phyloP scores from a whole-genome alignment of 2,797 vertebrate genomes.

The Salarias fasciatus region DNA sequence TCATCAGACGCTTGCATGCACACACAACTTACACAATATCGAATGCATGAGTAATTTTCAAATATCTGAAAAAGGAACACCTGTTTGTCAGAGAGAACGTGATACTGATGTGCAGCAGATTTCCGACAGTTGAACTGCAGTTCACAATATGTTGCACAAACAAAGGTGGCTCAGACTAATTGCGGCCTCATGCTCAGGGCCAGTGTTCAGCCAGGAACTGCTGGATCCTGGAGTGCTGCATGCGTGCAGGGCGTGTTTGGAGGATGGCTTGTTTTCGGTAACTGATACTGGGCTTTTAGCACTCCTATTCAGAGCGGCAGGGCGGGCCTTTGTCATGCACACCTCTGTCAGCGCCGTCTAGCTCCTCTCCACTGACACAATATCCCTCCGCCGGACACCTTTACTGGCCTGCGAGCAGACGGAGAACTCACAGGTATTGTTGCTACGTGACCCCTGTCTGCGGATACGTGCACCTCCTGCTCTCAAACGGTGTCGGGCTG shows the following conservation, averaged over 20 bases:
- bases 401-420: conserved; percentile 43
- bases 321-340: conserved; percentile 47
- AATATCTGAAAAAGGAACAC: no score
- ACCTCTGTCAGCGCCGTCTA: conserved; percentile 38
- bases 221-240: conserved; percentile 3
- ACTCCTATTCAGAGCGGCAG: conserved; percentile 52
- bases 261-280: conserved; percentile 37
- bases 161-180: conserved; percentile 6
- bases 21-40: no score
- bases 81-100: no score
- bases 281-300: conserved; percentile 58
- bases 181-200: conserved; percentile 25
- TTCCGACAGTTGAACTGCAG: conserved; percentile 4
- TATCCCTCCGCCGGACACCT: conserved; percentile 59
- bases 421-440: conserved; percentile 47
- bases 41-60: no score
- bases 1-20: no score
- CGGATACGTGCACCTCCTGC: conserved; percentile 21
- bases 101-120: neutral
- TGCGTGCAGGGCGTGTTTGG: conserved; percentile 16
- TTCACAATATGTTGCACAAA: conserved; percentile 2
- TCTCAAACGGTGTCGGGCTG: conserved; percentile 51
- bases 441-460: conserved; percentile 65
- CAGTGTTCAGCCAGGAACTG: conserved; percentile 5
- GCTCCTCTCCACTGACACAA: conserved; percentile 61